These are phyloP conservation scores for Suricata suricatta DNA, from an alignment of 2,113 vertebrate genomes.

Conservation along the genomic window DNA sequence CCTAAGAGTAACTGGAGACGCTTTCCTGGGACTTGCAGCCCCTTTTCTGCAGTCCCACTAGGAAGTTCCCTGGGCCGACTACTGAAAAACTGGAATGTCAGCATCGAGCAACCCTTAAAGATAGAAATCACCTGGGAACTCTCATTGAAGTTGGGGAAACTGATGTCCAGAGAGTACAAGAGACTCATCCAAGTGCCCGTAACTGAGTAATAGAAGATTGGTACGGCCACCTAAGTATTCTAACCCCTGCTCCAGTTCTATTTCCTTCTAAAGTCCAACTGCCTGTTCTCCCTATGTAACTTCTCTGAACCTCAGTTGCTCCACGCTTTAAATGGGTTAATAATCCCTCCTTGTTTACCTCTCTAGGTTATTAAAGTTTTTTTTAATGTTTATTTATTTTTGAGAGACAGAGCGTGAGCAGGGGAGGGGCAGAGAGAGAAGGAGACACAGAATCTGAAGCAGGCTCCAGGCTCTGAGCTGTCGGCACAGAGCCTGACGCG, in stretches of 20 bases:
- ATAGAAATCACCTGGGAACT: neutral
- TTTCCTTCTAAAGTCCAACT: neutral
- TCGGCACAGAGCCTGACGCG: too few relatives aligned
- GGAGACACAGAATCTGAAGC: too few relatives aligned
- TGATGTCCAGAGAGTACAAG: neutral
- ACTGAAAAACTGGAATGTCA: neutral
- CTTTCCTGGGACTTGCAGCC: neutral
- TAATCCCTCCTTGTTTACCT: neutral
- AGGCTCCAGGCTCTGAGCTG: too few relatives aligned
- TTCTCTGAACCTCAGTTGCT: neutral
- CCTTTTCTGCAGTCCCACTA: neutral
- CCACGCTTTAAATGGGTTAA: neutral
- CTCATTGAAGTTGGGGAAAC: neutral
- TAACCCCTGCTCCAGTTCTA: neutral
- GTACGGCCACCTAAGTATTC: neutral
- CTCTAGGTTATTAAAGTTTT: neutral
- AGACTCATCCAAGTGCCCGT: neutral
- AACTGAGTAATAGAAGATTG: neutral
- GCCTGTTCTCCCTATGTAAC: neutral
- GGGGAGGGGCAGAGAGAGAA: too few relatives aligned
- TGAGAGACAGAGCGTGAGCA: too few relatives aligned
- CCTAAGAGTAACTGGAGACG: neutral
- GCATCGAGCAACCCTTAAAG: neutral
- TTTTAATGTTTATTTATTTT: too few relatives aligned
- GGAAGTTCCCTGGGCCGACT: neutral